These are phyloP conservation scores for Athrips mouffetella DNA, from an alignment of 2,888 invertebrate genomes.

Conservation along the genomic window DNA sequence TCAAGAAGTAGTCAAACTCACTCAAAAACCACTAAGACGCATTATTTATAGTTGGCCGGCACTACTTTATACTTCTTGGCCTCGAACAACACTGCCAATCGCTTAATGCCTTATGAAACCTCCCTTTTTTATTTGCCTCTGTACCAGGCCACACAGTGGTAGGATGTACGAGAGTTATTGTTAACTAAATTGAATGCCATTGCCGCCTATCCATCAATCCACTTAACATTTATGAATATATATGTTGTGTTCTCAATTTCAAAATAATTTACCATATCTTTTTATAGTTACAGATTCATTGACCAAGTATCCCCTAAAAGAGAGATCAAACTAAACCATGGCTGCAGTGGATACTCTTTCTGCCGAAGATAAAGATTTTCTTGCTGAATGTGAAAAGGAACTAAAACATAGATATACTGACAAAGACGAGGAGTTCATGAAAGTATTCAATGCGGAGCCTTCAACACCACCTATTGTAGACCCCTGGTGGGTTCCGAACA, in stretches of 20 bases:
- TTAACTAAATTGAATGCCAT: too few relatives aligned
- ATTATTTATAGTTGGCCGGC: too few relatives aligned
- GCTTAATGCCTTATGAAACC: too few relatives aligned
- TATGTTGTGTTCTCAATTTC: background rate
- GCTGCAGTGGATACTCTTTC: constrained; percentile 54
- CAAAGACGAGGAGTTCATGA: constrained; percentile 80
- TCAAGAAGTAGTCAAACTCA: too few relatives aligned
- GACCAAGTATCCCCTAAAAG: constrained; percentile 31
- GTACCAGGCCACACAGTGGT: too few relatives aligned
- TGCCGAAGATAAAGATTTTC: constrained; percentile 77
- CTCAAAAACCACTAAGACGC: too few relatives aligned
- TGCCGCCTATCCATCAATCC: too few relatives aligned
- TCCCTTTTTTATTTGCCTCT: too few relatives aligned
- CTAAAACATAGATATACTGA: constrained; percentile 80
- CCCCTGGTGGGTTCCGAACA: constrained; percentile 67
- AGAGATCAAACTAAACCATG: constrained; percentile 35
- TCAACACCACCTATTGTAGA: constrained; percentile 79
- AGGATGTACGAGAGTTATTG: too few relatives aligned
- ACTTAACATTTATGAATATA: too few relatives aligned
- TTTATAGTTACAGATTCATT: constrained; percentile 50
- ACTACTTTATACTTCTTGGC: too few relatives aligned
- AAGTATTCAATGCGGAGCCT: constrained; percentile 54
- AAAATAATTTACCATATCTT: background rate
- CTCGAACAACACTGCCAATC: too few relatives aligned
- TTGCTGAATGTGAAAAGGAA: constrained; percentile 80